These are phyloP conservation scores for Troides oblongomaculatus DNA, from an alignment of 2,888 invertebrate species.

Conservation along the genomic window DNA sequence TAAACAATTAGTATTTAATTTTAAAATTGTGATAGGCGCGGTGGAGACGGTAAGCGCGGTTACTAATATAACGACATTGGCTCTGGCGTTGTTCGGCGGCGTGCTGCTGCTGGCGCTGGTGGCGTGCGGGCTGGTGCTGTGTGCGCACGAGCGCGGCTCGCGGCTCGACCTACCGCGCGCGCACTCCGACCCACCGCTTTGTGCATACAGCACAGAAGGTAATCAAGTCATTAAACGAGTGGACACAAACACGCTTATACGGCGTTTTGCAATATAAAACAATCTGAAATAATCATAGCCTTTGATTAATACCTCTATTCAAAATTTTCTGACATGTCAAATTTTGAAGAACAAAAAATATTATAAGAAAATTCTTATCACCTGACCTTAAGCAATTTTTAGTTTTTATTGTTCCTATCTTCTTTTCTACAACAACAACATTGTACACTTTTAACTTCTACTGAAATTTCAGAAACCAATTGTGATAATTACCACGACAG, in stretches of 20 bases:
- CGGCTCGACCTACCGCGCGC: constrained; percentile 48
- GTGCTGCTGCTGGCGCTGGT: constrained; percentile 67
- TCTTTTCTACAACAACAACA: neutral
- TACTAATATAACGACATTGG: constrained; percentile 62
- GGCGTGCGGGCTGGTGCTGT: constrained; percentile 73
- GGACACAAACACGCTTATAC: too few relatives aligned
- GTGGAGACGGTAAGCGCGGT: constrained; percentile 53
- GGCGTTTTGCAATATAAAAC: too few relatives aligned
- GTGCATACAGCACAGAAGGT: constrained; percentile 72
- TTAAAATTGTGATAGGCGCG: constrained; percentile 32
- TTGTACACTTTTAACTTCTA: neutral
- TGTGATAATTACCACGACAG: constrained; percentile 72
- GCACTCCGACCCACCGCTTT: constrained; percentile 57
- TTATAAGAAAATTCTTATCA: too few relatives aligned
- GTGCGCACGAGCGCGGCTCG: constrained; percentile 59
- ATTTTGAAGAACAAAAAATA: too few relatives aligned
- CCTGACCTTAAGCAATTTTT: too few relatives aligned
- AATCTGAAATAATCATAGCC: too few relatives aligned
- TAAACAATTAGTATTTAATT: neutral
- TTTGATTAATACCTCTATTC: too few relatives aligned
- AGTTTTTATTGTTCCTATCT: neutral
- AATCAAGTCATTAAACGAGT: constrained; percentile 5
- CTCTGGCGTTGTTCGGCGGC: constrained; percentile 68
- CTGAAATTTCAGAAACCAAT: constrained; percentile 58
- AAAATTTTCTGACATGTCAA: too few relatives aligned